Percentiles rank a stretch among this genome's conserved stretches.
These are phyloP conservation scores for Petrocephalus sullivani DNA, from an alignment of 2,797 vertebrate genomes.

Conservation along the genomic window DNA sequence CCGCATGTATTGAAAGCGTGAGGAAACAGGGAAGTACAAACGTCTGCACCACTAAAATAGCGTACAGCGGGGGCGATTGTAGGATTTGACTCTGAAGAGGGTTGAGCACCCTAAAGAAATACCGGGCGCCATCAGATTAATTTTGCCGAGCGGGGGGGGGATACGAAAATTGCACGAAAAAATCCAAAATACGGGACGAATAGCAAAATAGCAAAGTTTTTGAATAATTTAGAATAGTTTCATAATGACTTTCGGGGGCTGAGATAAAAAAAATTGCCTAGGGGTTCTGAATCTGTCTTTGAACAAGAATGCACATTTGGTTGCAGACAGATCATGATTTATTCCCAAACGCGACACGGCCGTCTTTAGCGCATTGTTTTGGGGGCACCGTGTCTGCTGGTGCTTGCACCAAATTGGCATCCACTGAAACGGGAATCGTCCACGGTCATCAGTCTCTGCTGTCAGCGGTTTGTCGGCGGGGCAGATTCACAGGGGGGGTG, in stretches of 20 bases:
- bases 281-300: background rate
- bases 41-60: background rate
- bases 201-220: background rate
- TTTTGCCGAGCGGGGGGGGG: background rate
- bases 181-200: background rate
- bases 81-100: background rate
- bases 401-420: constrained; percentile 2
- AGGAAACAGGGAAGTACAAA: background rate
- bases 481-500: constrained; percentile 10
- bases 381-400: background rate
- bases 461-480: constrained; percentile 2
- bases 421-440: background rate
- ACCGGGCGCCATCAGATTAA: background rate
- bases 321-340: background rate
- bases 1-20: background rate
- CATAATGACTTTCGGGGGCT: background rate
- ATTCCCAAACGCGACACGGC: background rate
- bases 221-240: background rate
- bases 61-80: background rate
- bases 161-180: background rate
- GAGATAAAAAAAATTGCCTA: background rate
- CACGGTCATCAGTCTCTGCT: background rate
- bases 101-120: background rate
- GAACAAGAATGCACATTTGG: background rate
- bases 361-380: background rate